Base-by-base conservation (phyloP, 2,113 vertebrate genomes). In the Carettochelys insculpta region DNA sequence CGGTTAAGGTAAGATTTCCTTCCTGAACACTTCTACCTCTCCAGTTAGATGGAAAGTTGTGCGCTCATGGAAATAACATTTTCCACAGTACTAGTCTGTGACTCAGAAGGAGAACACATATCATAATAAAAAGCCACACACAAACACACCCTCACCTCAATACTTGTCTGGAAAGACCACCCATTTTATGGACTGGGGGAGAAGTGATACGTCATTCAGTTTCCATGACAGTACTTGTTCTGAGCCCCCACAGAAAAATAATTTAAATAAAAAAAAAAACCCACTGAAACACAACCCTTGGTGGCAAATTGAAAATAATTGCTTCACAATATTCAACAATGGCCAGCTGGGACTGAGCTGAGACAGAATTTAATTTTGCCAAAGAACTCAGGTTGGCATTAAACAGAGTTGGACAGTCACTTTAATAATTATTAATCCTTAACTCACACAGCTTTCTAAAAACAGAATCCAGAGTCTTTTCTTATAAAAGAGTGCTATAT, bases 341-440 rank as follows among this genome's bases (percentile, higher is more conserved):
- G 31, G 91, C 86, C 95, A 94, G 53, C 47, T 90, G 92, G 84
- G 93, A 92, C 80, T 48, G 14, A 61, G 41, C 80, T 29, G 48
- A 91, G 82, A 95, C 50, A 83, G 51, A 91, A 88, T 71, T 90
- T 89, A 54, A 88, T 87, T 56, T 82, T 83, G 71, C 80, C 94
- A 95, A n/a, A 85, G 45, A 91, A 80, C 31, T 82, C 92, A 38
- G 11, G 25, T 6, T 89, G 75, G 86, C 53, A 27, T 83, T 56
- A 75, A 75, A 45, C 41, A 82, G 38, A 78, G 0, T 0, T 31
- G 34, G 54, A 82, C 11, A 73, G 71, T 53, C 82, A 95, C 82
- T 92, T 80, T 50, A 45, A 43, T 80, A 43, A 27, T 52, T 85
- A 34, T 43, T 80, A 27, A 75, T 43, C 41, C 11, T 45, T 29